Evolutionary conservation across 2,113 vertebrate species (phyloP).

Genomic region (Solea solea): DNA sequence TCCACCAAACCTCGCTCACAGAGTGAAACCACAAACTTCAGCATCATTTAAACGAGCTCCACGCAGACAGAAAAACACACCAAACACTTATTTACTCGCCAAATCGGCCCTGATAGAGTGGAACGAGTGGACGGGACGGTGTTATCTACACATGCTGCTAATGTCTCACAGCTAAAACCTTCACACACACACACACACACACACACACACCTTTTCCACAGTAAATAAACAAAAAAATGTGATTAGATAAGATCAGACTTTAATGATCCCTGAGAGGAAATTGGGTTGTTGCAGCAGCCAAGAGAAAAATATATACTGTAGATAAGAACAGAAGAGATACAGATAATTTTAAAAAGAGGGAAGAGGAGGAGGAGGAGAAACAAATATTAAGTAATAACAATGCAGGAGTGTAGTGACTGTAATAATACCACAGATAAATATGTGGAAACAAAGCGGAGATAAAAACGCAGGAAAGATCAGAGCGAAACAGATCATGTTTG

Average conservation of each 20-base stretch:
- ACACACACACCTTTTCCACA: constrained; percentile 51
- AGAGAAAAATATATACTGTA: constrained; percentile 51
- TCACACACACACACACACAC: constrained; percentile 25
- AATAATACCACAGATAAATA: constrained; percentile 37
- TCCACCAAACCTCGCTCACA: constrained; percentile 43
- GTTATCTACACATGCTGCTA: constrained; percentile 54
- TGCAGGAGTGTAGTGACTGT: constrained; percentile 17
- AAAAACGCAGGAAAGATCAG: constrained; percentile 28
- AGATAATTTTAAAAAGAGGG: constrained; percentile 37
- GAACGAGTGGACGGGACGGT: constrained; percentile 62
- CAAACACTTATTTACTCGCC: constrained; percentile 73
- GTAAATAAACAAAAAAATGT: constrained; percentile 70
- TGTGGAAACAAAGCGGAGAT: constrained; percentile 37
- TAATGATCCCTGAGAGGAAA: constrained; percentile 71
- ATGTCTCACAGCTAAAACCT: constrained; percentile 63
- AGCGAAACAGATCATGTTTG: constrained; percentile 48
- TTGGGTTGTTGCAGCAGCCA: constrained; percentile 58
- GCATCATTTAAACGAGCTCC: constrained; percentile 71
- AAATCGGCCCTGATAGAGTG: constrained; percentile 49
- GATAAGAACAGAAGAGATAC: constrained; percentile 64
- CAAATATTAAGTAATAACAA: constrained; percentile 56
- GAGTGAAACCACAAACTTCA: constrained; percentile 56
- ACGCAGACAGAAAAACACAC: constrained; percentile 67
- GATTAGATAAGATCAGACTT: constrained; percentile 71
- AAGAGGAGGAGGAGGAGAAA: constrained; percentile 27